Evolutionary conservation across 1,140 invertebrate genomes (phyloP).

Genomic region (Drosophila kepulauana): DNA sequence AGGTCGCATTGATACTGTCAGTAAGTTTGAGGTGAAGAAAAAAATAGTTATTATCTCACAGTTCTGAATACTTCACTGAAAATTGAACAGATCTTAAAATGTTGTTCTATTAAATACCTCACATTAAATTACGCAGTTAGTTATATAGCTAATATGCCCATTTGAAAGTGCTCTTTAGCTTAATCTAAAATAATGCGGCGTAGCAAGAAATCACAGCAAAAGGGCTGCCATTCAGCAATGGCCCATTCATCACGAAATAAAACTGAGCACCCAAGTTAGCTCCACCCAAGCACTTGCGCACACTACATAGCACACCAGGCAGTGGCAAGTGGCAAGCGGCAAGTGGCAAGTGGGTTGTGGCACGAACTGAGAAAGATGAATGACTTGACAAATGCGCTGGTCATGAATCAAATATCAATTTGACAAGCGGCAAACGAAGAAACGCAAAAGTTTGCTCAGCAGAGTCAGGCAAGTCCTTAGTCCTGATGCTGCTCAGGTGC

Average conservation of each 20-base stretch:
- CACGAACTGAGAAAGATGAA: slow-evolving; percentile 73
- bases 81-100: too few relatives aligned
- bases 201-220: slow-evolving; percentile 65
- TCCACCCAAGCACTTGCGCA: background rate
- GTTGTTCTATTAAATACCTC: too few relatives aligned
- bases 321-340: slow-evolving; percentile 4
- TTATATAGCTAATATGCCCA: slow-evolving; percentile 28
- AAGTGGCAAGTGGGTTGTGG: slow-evolving; percentile 23
- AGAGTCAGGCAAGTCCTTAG: background rate
- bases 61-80: too few relatives aligned
- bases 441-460: slow-evolving; percentile 36
- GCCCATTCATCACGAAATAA: slow-evolving; percentile 65
- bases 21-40: too few relatives aligned
- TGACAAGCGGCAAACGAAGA: slow-evolving; percentile 73
- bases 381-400: slow-evolving; percentile 83
- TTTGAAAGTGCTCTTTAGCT: background rate
- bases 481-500: slow-evolving; percentile 62
- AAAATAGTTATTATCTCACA: too few relatives aligned
- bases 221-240: slow-evolving; percentile 62
- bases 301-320: background rate
- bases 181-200: slow-evolving; percentile 49
- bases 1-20: too few relatives aligned
- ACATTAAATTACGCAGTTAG: too few relatives aligned
- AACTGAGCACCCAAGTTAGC: slow-evolving; percentile 30
- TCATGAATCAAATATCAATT: slow-evolving; percentile 84